Conservation (phyloP, 2,113 vertebrate species). For the Bufo gargarizans region DNA sequence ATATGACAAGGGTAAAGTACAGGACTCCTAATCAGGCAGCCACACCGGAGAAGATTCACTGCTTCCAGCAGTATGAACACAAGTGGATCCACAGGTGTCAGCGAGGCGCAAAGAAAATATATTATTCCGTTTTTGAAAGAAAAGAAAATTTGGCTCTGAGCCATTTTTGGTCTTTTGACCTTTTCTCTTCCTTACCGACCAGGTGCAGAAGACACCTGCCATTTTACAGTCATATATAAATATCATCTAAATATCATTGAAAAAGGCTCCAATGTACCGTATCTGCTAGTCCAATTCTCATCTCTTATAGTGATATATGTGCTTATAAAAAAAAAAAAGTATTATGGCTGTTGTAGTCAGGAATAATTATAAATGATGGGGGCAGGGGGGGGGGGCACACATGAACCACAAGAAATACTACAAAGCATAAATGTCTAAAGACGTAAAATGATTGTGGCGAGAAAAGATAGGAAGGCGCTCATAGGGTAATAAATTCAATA, state of each 20-base stretch:
- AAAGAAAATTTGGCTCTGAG: slow-evolving; percentile 19
- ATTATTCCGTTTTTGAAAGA: background rate
- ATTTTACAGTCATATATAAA: slow-evolving; percentile 39
- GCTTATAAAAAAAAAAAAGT: background rate
- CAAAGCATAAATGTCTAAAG: too few species aligned
- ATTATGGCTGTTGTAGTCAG: background rate
- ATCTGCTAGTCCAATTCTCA: background rate
- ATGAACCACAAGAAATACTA: too few species aligned
- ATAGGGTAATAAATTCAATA: too few species aligned
- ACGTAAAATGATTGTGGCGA: too few species aligned
- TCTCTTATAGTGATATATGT: too few species aligned
- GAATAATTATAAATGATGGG: background rate
- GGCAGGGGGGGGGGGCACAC: too few species aligned
- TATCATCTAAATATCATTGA: slow-evolving; percentile 9
- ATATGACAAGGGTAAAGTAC: background rate
- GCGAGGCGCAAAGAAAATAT: background rate
- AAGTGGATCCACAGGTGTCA: background rate
- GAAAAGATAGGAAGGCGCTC: too few species aligned
- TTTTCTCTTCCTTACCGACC: slow-evolving; percentile 23
- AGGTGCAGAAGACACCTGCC: slow-evolving; percentile 55
- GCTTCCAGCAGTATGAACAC: background rate
- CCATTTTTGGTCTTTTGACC: slow-evolving; percentile 54
- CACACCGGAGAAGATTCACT: background rate
- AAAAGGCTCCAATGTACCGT: background rate
- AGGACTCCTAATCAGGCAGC: background rate